Conservation (phyloP, 2,797 vertebrate species). For the Columba guinea region DNA sequence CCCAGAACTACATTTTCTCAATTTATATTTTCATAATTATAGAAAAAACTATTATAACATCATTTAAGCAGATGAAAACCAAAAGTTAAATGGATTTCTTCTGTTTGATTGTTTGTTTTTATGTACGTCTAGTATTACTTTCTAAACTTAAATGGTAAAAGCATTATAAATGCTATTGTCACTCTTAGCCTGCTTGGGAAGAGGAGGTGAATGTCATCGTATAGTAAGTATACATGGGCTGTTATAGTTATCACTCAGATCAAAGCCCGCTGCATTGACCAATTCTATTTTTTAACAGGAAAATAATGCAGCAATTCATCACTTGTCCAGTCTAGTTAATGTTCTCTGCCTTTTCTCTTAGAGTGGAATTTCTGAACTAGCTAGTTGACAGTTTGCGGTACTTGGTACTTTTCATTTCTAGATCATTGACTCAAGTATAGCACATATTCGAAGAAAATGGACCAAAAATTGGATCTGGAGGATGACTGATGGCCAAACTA, state of each 20-base stretch:
- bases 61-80: background rate
- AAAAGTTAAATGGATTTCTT: background rate
- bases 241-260: background rate
- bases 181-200: background rate
- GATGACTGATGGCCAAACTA: conserved; percentile 18
- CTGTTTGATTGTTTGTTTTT: background rate
- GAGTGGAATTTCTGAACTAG: conserved; percentile 10
- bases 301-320: conserved; percentile 38
- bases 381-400: conserved; percentile 21
- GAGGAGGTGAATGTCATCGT: background rate
- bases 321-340: conserved; percentile 30
- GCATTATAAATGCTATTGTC: background rate
- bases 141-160: background rate
- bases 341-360: background rate
- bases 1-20: background rate
- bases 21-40: background rate
- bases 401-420: conserved; percentile 45
- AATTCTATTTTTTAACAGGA: background rate
- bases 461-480: conserved; percentile 38
- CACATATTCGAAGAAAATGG: conserved; percentile 24
- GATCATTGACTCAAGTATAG: conserved; percentile 1
- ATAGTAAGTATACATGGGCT: background rate
- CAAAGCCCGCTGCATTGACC: background rate
- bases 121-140: background rate
- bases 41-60: background rate